Evolutionary conservation across 2,113 vertebrate genomes (phyloP), one percentile per base, ranked within the genome.

Genomic region (Nothoprocta perdicaria): DNA sequence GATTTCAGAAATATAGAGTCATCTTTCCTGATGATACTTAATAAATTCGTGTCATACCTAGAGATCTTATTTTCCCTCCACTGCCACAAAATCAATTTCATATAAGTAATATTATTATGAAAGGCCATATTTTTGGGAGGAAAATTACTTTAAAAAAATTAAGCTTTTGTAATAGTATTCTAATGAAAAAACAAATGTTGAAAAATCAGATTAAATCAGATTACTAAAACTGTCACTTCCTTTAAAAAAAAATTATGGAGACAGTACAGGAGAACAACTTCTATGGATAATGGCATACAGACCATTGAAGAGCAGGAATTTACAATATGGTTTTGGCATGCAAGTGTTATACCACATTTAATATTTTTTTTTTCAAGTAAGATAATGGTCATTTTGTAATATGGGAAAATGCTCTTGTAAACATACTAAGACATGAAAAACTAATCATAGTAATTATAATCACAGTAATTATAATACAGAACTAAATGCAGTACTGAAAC

Each of bases 191-290:
- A 66, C 4, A 84, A 67, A 84, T 6, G 1, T 15, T 66, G 55
- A 77, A 26, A 67, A 27, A 8, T 48, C 12, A 23, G 12, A 81
- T 16, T 81, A 26, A 41, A 31, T 38, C 43, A 75, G 33, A 46
- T n/a, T 22, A 29, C 3, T 13, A 43, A 62, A 24, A 61, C 4
- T 12, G 50, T 0, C 0, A 3, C 65, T 84, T 65, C 43, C 1
- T 1, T 61, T 26, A 52, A 14, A 58, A 62, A 77, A 48, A 48
- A 83, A 40, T 10, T 23, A n/a, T 24, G 7, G 12, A 83, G 50
- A 6, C 4, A 8, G 12, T 6, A 45, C 31, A 33, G 71, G 83
- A 63, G 6, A 75, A 35, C 27, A 4, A 69, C 46, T 62, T 9
- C 58, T 71, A 5, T 27, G 41, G 45, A 38, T 7, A 27, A 31